Evolutionary conservation across 2,797 vertebrate species (phyloP).

Genomic region (Echeneis naucrates): DNA sequence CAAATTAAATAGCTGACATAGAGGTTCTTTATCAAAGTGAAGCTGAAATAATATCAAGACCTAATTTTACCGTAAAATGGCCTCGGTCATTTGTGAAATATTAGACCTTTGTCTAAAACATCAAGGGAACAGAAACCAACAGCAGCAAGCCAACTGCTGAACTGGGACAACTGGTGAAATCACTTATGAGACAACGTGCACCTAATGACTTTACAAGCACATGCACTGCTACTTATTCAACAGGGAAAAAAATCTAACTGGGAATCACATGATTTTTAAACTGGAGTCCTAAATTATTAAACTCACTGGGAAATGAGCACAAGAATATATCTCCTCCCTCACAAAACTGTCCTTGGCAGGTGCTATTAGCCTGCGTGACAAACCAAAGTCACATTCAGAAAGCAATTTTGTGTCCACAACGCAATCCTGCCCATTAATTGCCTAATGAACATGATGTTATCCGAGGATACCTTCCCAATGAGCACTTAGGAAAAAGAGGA

Average conservation of each 20-base stretch:
- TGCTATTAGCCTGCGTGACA: constrained; percentile 59
- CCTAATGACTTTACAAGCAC: constrained; percentile 25
- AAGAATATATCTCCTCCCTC: constrained; percentile 54
- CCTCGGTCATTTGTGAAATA: background rate
- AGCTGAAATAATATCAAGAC: background rate
- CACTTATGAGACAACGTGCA: background rate
- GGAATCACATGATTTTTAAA: constrained; percentile 53
- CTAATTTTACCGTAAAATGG: background rate
- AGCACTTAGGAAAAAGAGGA: constrained; percentile 72
- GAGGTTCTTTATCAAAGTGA: background rate
- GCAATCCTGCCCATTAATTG: constrained; percentile 73
- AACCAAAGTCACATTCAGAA: constrained; percentile 79
- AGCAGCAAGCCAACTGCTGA: background rate
- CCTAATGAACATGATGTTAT: constrained; percentile 79
- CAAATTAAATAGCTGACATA: background rate
- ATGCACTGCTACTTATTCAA: constrained; percentile 32
- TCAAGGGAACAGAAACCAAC: background rate
- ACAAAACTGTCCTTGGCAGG: constrained; percentile 56
- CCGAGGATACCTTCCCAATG: constrained; percentile 74
- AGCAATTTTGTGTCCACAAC: constrained; percentile 70
- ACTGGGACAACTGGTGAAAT: no score
- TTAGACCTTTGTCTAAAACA: background rate
- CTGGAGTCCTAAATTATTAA: constrained; percentile 70
- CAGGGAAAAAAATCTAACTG: constrained; percentile 30
- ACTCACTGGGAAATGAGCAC: constrained; percentile 57